Evolutionary conservation across 2,113 vertebrate genomes (phyloP), one percentile per base, ranked within the genome.

Genomic region (Hymenochirus boettgeri): DNA sequence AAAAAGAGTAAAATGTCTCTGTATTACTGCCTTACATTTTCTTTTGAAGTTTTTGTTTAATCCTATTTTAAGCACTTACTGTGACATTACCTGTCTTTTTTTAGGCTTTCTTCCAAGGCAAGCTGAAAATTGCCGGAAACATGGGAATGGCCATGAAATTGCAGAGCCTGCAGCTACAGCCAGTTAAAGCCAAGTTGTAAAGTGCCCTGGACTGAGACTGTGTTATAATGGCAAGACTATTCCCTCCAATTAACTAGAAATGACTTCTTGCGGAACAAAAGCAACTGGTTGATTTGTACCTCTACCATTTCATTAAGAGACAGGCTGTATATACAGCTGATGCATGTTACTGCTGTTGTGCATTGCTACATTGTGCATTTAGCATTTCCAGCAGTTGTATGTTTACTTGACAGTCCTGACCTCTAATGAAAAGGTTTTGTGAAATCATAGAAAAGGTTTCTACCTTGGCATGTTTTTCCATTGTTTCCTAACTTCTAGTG

Each of bases 81-180:
- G 31, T 9, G 31, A 2, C 11, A 13, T 2, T 35, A 12, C 17
- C 13, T 42, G 39, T 42, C 76, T 73, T 25, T 58, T 71, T 25
- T 58, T 71, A 89, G 95, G 96, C 93, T 2, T 99, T 93, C 79
- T 92, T 95, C 75, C 90, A 94, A 82, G 94, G 95, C 15, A 96
- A 94, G 76, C 74, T 99, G 83, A 98, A 97, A 86, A 75, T 98
- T 62, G 65, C 85, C 65, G 95, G 95, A 45, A 96, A 94, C 81
- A 93, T 95, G 93, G 90, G 85, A 47, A 77, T 97, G 85, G 95
- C 93, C 50, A 91, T 98, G 95, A 99, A 97, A 79, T 88, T 98
- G 70, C 92, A 95, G 75, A 96, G 57, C 64, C 88, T 98, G 51
- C 93, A 96, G 67, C 77, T 96, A 47, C 75, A 86, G 59, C 80